Conservation (phyloP, 2,113 vertebrate genomes). For the Etheostoma spectabile region DNA sequence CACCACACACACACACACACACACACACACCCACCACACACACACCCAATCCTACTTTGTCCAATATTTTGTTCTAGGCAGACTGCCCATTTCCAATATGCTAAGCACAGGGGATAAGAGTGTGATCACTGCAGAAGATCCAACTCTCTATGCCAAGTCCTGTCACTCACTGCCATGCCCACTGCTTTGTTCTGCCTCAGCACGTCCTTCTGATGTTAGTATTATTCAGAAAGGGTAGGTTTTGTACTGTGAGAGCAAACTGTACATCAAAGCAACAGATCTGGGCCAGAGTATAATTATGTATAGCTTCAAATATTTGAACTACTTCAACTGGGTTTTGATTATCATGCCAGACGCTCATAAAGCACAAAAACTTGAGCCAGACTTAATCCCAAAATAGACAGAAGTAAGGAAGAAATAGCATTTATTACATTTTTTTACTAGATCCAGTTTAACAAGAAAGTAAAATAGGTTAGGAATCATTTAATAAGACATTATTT, state of each 20-base stretch:
- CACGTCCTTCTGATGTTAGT: conserved; percentile 56
- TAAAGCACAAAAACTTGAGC: conserved; percentile 21
- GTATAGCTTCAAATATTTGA: conserved; percentile 43
- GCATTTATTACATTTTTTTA: conserved; percentile 11
- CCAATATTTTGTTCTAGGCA: conserved; percentile 79
- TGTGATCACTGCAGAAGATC: conserved; percentile 74
- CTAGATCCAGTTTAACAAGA: not conserved
- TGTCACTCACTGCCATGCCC: conserved; percentile 70
- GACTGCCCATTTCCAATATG: conserved; percentile 74
- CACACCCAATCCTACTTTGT: conserved; percentile 61
- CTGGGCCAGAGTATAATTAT: conserved; percentile 53
- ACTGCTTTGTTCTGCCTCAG: conserved; percentile 65
- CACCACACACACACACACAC: conserved; percentile 46
- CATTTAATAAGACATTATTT: conserved; percentile 12
- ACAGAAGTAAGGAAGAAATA: not conserved
- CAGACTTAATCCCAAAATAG: conserved; percentile 3
- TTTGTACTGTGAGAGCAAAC: conserved; percentile 49
- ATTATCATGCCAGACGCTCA: conserved; percentile 2
- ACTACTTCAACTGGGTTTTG: conserved; percentile 30
- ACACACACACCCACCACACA: conserved; percentile 30
- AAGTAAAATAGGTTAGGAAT: not conserved
- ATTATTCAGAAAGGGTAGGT: conserved; percentile 45
- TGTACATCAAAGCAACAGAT: conserved; percentile 52
- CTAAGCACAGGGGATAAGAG: conserved; percentile 74
- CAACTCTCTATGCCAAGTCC: conserved; percentile 66